These are phyloP conservation scores for Thamnaconus septentrionalis DNA, from an alignment of 2,113 vertebrate genomes.

Conservation along the genomic window DNA sequence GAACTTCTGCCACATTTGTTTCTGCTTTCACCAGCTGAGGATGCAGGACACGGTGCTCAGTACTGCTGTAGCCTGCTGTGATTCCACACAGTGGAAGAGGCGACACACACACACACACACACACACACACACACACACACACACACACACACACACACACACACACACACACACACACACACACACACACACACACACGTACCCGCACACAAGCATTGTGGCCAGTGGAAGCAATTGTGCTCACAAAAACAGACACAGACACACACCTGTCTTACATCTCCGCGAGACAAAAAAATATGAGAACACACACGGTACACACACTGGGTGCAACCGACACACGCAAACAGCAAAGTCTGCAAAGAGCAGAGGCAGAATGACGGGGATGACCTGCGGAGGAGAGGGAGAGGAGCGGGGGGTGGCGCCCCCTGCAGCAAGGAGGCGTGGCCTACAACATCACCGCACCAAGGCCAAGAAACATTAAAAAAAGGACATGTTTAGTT, in stretches of 20 bases:
- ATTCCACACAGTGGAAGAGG: constrained; percentile 28
- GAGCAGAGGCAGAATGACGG: constrained; percentile 43
- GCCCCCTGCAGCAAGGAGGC: constrained; percentile 53
- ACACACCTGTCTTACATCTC: constrained; percentile 1
- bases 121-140: constrained; percentile 11
- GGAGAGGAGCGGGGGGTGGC: constrained; percentile 39
- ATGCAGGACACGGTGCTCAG: constrained; percentile 19
- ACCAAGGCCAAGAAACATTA: constrained; percentile 45
- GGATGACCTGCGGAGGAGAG: constrained; percentile 68
- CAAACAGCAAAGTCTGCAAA: constrained; percentile 45
- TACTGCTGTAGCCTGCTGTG: constrained; percentile 21
- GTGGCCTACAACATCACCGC: constrained; percentile 54
- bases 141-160: constrained; percentile 40
- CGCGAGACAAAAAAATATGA: background rate
- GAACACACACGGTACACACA: constrained; percentile 9
- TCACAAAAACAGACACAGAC: constrained; percentile 7
- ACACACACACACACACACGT: constrained; percentile 43
- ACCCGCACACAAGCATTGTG: constrained; percentile 58
- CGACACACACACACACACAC: constrained; percentile 40
- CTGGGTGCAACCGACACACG: constrained; percentile 24
- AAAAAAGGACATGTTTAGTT: constrained; percentile 14
- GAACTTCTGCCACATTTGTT: constrained; percentile 43
- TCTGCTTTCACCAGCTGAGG: constrained; percentile 2
- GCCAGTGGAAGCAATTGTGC: constrained; percentile 42
- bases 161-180: constrained; percentile 11